Evolutionary conservation across 2,113 vertebrate genomes (phyloP).

Genomic region (Isichthys henryi): DNA sequence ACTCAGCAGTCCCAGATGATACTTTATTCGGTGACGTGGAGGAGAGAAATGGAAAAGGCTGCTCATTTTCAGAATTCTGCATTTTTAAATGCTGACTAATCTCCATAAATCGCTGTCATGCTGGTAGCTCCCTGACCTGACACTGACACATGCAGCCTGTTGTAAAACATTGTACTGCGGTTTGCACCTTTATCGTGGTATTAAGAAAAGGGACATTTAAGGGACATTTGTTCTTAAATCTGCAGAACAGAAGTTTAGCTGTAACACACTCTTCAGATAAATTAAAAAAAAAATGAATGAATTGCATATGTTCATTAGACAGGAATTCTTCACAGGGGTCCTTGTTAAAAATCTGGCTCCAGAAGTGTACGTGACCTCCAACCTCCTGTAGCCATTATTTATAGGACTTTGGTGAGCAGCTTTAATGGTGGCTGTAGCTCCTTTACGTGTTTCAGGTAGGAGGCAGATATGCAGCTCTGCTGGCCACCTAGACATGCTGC

Average conservation of each 20-base stretch:
- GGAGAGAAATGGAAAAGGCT: not conserved
- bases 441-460: not conserved
- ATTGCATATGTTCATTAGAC: conserved; percentile 1
- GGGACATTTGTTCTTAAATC: not conserved
- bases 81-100: not conserved
- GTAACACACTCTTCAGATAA: not conserved
- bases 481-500: not conserved
- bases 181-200: not conserved
- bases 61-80: not conserved
- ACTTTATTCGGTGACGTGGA: not conserved
- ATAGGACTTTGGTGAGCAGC: not conserved
- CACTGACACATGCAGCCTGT: not conserved
- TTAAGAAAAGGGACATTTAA: not conserved
- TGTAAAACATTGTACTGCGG: not conserved
- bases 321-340: not conserved
- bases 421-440: not conserved
- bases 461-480: not conserved
- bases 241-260: not conserved
- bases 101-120: not conserved
- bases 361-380: not conserved
- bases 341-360: not conserved
- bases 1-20: not conserved
- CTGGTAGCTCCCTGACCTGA: not conserved
- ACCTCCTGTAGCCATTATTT: not conserved
- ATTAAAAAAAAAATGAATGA: not conserved